Conservation (phyloP, 1,140 invertebrate species). For the Drosophila littoralis region DNA sequence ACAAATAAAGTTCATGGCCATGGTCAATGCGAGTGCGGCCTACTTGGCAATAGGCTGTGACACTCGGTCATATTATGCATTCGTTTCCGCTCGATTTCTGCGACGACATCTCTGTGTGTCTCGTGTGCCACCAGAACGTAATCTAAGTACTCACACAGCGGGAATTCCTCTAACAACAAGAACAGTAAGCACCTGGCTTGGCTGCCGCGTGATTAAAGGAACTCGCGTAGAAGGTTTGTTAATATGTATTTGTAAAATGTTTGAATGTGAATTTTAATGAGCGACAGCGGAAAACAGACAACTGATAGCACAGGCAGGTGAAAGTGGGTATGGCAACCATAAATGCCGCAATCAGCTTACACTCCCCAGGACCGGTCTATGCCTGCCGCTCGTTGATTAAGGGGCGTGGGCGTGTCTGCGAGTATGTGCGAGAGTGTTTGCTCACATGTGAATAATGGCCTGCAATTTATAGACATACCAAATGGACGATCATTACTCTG, state of each 20-base stretch:
- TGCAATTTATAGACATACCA: conserved; percentile 50
- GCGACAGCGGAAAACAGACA: conserved; percentile 21
- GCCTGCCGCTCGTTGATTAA: neutral
- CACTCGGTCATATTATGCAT: conserved; percentile 9
- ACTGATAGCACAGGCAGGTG: conserved; percentile 1
- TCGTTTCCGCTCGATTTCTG: conserved; percentile 44
- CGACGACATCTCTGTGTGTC: conserved; percentile 19
- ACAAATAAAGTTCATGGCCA: conserved; percentile 70
- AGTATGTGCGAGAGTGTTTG: conserved; percentile 10
- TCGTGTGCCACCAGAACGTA: conserved; percentile 1
- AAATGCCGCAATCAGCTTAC: conserved; percentile 67
- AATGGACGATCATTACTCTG: conserved; percentile 21
- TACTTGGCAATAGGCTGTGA: conserved; percentile 52
- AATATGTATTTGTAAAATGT: conserved; percentile 60
- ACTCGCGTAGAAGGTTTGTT: conserved; percentile 58
- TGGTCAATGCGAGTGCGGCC: conserved; percentile 61
- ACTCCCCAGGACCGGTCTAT: conserved; percentile 29
- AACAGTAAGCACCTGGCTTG: conserved; percentile 5
- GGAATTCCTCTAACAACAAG: conserved; percentile 37
- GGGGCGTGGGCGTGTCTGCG: neutral
- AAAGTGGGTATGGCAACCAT: conserved; percentile 18
- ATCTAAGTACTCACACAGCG: conserved; percentile 50
- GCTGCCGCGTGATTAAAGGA: conserved; percentile 63
- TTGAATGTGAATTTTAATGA: conserved; percentile 77
- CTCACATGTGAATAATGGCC: conserved; percentile 40